A percentile compares a stretch with the other conserved stretches of the same genome.
Evolutionary conservation across 2,797 vertebrate genomes (phyloP).

Genomic region (Siniperca obscura): DNA sequence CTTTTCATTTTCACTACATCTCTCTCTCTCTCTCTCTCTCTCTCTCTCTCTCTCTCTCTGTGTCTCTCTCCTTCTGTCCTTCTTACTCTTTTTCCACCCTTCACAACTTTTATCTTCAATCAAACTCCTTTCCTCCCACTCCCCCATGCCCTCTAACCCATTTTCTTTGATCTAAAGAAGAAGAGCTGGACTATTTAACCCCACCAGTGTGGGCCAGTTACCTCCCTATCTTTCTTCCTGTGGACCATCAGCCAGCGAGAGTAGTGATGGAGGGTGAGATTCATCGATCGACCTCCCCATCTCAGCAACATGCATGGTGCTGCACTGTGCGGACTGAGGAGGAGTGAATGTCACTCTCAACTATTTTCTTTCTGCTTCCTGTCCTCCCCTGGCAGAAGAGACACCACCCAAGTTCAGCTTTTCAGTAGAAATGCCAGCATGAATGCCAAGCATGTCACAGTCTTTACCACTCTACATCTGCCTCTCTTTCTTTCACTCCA

Average conservation of each 20-base stretch:
- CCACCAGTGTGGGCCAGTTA: constrained; percentile 86
- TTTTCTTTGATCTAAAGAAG: constrained; percentile 83
- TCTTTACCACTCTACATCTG: constrained; percentile 33
- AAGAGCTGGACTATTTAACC: constrained; percentile 83
- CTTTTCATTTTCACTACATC: constrained; percentile 66
- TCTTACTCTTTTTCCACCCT: constrained; percentile 46
- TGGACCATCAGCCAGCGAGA: constrained; percentile 85
- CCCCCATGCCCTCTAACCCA: constrained; percentile 51
- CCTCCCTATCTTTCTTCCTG: constrained; percentile 83
- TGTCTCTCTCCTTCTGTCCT: constrained; percentile 48
- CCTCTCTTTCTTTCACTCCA: constrained; percentile 30
- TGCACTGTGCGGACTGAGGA: constrained; percentile 72
- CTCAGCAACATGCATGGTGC: constrained; percentile 81
- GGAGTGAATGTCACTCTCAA: constrained; percentile 59
- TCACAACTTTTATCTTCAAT: constrained; percentile 61
- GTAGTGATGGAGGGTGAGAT: constrained; percentile 89
- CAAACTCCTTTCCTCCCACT: constrained; percentile 39
- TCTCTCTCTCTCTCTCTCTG: constrained; percentile 3
- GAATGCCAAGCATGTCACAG: constrained; percentile 79
- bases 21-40: constrained; percentile 54
- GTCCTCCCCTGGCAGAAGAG: constrained; percentile 44
- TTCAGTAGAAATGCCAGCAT: constrained; percentile 73
- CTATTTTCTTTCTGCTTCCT: constrained; percentile 52
- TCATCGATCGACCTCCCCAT: constrained; percentile 58
- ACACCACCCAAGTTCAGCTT: constrained; percentile 55